Base-by-base conservation (phyloP, 2,797 vertebrate species). In the Helostoma temminkii region DNA sequence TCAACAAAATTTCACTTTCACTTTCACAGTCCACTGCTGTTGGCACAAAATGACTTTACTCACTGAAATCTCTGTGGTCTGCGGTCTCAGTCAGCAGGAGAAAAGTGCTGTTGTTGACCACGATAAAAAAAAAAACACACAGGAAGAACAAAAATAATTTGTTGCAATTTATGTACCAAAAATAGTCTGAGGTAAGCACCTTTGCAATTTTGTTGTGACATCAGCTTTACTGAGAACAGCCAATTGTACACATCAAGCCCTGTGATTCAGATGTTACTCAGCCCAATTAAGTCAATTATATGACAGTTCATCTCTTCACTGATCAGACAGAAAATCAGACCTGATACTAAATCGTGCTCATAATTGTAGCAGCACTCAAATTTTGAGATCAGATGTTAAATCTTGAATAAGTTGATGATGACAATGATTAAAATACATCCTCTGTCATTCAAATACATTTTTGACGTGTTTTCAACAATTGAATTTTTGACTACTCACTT, bases 221-320 rank as follows among this genome's bases (percentile, higher is more conserved):
- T 62, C 59, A 48, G 16, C 22, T 19, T 34, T 45, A 25, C 36
- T 54, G 19, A 78, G 52, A 74, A 55, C 43, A 70, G 32, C 14
- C 72, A 71, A 64, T 56, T 66, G 45, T 41, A 56, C 52, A 72
- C 72, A 86, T 76, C 72, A 71, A 77, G 57, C 54, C 30, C 26
- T 28, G 8, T 69, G 73, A 83, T 62, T 85, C 71, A 73, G 42
- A 54, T 37, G 42, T 34, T 49, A 42, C 65, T 73, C 74, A 68
- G 10, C 10, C 46, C 46, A 77, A 76, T 86, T 85, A 74, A 78
- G 88, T 64, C 54, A 83, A 71, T 81, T 77, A 76, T 6, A 24
- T 49, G 71, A 46, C 9, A 15, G 22, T 53, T 76, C 56, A 43
- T 58, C 39, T 48, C 19, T 43, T 8, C 32, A 25, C 50, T 41